These are phyloP conservation scores for Nannoperca australis DNA, from an alignment of 2,797 vertebrate genomes.

Conservation along the genomic window DNA sequence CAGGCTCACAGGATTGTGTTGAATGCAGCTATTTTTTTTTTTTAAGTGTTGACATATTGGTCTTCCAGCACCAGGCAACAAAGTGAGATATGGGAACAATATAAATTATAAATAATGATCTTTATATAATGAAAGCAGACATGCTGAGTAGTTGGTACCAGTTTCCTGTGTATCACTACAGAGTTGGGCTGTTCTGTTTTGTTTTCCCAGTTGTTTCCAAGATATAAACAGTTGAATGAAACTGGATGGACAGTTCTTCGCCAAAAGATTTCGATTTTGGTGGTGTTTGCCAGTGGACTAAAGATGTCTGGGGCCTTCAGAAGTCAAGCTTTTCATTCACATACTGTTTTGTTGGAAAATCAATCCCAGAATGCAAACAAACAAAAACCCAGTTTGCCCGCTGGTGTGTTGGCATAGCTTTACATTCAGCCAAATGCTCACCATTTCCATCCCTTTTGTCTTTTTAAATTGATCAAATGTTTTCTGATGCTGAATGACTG, in stretches of 20 bases:
- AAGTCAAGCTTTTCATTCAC: background rate
- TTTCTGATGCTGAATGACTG: background rate
- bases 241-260: background rate
- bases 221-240: background rate
- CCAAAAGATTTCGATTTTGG: background rate
- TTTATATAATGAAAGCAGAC: background rate
- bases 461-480: background rate
- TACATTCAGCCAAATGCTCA: background rate
- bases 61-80: constrained; percentile 4
- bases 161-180: background rate
- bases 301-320: background rate
- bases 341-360: background rate
- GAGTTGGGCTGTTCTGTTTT: background rate
- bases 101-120: background rate
- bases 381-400: background rate
- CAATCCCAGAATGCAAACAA: background rate
- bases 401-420: background rate
- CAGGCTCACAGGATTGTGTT: constrained; percentile 12
- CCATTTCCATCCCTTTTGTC: background rate
- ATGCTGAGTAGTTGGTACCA: background rate
- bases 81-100: background rate
- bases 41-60: constrained; percentile 4
- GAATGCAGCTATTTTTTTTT: constrained; percentile 36
- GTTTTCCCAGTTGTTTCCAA: background rate
- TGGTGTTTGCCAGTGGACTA: background rate